Evolutionary conservation across 2,888 invertebrate species (phyloP).

Genomic region (Pardosa pseudoannulata): DNA sequence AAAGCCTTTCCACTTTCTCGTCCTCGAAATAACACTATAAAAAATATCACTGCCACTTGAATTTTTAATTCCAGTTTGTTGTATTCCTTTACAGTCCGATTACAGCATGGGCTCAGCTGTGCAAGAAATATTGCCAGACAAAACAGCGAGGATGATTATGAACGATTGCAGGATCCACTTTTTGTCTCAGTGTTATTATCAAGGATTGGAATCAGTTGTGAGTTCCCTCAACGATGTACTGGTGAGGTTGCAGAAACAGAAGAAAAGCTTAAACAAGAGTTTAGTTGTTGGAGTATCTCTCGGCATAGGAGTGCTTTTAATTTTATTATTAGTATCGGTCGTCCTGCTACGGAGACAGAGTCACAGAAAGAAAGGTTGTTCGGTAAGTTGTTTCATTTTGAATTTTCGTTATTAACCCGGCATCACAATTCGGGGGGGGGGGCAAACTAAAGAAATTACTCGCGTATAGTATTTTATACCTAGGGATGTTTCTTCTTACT

Average conservation of each 20-base stretch:
- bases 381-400: constrained; percentile 23
- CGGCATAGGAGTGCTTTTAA: constrained; percentile 35
- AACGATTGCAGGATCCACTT: constrained; percentile 54
- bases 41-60: no score
- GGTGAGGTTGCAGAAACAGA: constrained; percentile 17
- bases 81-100: constrained; percentile 47
- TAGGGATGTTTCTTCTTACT: no score
- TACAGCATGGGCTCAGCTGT: constrained; percentile 49
- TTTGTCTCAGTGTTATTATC: constrained; percentile 43
- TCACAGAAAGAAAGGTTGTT: constrained; percentile 18
- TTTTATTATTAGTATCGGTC: background rate
- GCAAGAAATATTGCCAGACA: constrained; percentile 11
- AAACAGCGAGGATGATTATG: constrained; percentile 25
- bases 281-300: constrained; percentile 33
- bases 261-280: background rate
- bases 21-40: no score
- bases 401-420: no score
- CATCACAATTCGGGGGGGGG: no score
- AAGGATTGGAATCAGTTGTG: constrained; percentile 66
- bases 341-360: constrained; percentile 15
- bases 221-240: constrained; percentile 61
- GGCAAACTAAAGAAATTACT: no score
- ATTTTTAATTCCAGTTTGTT: no score
- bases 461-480: no score
- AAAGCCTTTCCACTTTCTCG: no score